Conservation (phyloP, 2,888 invertebrate species). For the Protophormia terraenovae region DNA sequence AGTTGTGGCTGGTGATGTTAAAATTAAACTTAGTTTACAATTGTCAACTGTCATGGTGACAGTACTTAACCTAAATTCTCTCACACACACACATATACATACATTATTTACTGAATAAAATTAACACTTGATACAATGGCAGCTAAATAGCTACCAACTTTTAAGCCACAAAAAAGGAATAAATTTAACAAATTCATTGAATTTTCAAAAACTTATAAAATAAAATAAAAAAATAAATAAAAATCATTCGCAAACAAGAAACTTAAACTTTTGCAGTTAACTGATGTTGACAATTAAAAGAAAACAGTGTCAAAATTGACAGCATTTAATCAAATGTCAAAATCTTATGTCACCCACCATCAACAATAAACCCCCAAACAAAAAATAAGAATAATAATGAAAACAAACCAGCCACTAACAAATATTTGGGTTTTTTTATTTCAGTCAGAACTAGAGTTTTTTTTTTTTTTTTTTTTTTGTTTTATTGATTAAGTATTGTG, state of each 20-base stretch:
- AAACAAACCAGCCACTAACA: background rate
- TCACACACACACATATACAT: background rate
- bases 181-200: conserved; percentile 45
- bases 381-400: no score
- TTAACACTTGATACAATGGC: conserved; percentile 55
- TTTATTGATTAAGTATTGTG: conserved; percentile 37
- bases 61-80: conserved; percentile 68
- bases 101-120: conserved; percentile 25
- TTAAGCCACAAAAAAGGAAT: conserved; percentile 48
- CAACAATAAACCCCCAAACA: background rate
- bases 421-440: background rate
- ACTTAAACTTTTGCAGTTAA: conserved; percentile 56
- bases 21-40: conserved; percentile 63
- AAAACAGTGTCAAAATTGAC: conserved; percentile 72
- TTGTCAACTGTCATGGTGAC: conserved; percentile 67
- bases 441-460: conserved; percentile 10
- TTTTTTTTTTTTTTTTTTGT: conserved; percentile 10
- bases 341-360: conserved; percentile 68
- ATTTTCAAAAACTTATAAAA: background rate
- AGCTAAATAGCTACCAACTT: conserved; percentile 42
- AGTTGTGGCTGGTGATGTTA: conserved; percentile 32
- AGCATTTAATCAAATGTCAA: conserved; percentile 72
- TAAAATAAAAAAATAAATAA: background rate
- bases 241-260: conserved; percentile 37
- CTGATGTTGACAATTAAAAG: conserved; percentile 70